A percentile compares a stretch with the other conserved stretches of the same genome.
phyloP scores from a whole-genome alignment of 2,888 invertebrate species.

The Orchesellides sinensis region DNA sequence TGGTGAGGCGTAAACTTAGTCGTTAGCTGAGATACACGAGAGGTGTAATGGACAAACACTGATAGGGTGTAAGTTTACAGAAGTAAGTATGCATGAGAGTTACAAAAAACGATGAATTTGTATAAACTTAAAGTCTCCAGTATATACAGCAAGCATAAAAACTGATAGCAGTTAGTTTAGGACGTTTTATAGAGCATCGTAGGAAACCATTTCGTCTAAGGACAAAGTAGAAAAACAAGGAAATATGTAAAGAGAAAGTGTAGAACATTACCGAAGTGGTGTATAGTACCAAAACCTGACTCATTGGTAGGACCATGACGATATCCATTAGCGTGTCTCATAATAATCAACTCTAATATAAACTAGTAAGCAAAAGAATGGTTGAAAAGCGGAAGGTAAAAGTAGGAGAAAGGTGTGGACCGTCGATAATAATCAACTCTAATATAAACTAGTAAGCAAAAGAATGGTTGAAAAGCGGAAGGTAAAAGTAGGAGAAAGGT shows the following conservation, averaged over 20 bases:
- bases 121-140: constrained; percentile 16
- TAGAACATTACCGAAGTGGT: constrained; percentile 38
- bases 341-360: constrained; percentile 34
- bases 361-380: constrained; percentile 11
- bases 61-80: background rate
- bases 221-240: background rate
- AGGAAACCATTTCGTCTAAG: background rate
- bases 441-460: background rate
- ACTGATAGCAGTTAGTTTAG: constrained; percentile 19
- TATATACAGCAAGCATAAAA: constrained; percentile 22
- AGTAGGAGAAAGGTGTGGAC: background rate
- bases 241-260: constrained; percentile 13
- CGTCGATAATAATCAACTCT: constrained; percentile 40
- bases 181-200: background rate
- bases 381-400: background rate
- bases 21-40: constrained; percentile 34
- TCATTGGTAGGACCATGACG: constrained; percentile 28
- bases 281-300: constrained; percentile 33
- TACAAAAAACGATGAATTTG: constrained; percentile 28
- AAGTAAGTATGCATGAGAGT: no score
- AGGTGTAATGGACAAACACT: constrained; percentile 33
- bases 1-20: constrained; percentile 54
- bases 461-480: background rate
- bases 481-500: background rate
- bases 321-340: constrained; percentile 48